Evolutionary conservation across 2,797 vertebrate genomes (phyloP).

Genomic region (Pachyuromys duprasi): DNA sequence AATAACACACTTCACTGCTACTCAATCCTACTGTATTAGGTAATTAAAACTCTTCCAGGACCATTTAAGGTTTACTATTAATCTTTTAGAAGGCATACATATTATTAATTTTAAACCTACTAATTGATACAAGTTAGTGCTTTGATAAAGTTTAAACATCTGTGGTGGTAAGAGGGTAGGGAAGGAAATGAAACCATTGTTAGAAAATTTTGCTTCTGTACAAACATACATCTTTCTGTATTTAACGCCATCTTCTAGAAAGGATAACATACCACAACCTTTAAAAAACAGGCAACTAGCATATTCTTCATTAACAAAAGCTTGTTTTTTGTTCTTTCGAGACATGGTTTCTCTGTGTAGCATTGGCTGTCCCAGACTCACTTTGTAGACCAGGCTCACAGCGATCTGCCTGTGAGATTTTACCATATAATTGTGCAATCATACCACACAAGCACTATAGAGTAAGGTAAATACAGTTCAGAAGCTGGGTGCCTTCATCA

Average conservation of each 20-base stretch:
- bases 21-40: not conserved
- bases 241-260: not conserved
- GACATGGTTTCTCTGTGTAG: too few species aligned
- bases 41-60: not conserved
- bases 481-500: not conserved
- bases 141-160: not conserved
- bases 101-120: not conserved
- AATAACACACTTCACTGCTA: not conserved
- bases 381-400: too few species aligned
- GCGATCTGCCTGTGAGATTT: too few species aligned
- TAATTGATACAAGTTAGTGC: not conserved
- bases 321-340: too few species aligned
- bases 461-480: not conserved
- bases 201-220: not conserved
- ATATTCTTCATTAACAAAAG: not conserved
- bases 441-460: not conserved
- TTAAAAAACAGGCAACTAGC: conserved; percentile 17
- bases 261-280: not conserved
- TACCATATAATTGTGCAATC: not conserved
- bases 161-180: not conserved
- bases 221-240: conserved; percentile 4
- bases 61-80: not conserved
- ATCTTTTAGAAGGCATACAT: not conserved
- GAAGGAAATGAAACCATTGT: not conserved
- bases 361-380: too few species aligned